Conservation (phyloP, 1,140 invertebrate genomes). For the Subanguina moxae region DNA sequence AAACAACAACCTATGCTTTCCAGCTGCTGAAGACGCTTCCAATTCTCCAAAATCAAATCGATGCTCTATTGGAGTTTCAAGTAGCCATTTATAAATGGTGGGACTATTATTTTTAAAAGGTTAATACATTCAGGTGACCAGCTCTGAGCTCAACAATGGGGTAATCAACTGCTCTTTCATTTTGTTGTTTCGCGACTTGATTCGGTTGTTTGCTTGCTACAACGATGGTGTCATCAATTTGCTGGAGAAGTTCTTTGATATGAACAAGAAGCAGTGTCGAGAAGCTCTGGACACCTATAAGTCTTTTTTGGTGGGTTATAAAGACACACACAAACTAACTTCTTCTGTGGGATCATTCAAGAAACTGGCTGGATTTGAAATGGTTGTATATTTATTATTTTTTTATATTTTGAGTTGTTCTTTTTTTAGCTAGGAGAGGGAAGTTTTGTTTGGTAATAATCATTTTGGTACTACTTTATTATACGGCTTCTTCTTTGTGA, state of each 20-base stretch:
- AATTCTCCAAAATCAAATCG: constrained; percentile 86
- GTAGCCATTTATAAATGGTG: constrained; percentile 49
- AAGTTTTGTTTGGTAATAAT: too few relatives aligned
- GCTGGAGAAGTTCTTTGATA: constrained; percentile 97
- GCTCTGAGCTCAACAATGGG: constrained; percentile 92
- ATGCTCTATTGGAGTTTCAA: constrained; percentile 93
- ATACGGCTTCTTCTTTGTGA: too few relatives aligned
- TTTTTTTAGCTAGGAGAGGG: too few relatives aligned
- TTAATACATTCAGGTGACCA: constrained; percentile 70
- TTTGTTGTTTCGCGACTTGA: constrained; percentile 94
- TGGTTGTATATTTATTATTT: too few relatives aligned
- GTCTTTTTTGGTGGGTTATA: constrained; percentile 81
- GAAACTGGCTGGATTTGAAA: too few relatives aligned
- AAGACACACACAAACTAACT: too few relatives aligned
- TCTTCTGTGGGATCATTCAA: too few relatives aligned
- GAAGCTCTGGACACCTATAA: constrained; percentile 98
- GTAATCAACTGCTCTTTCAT: constrained; percentile 98
- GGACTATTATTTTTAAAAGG: constrained; percentile 5
- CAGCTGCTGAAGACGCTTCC: constrained; percentile 88
- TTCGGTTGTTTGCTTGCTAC: constrained; percentile 96
- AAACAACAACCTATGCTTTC: too few relatives aligned
- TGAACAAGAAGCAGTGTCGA: constrained; percentile 95
- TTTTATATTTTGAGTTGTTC: too few relatives aligned
- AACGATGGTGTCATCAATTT: constrained; percentile 99
- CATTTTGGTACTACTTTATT: too few relatives aligned